These are phyloP conservation scores for Drosophila yooni DNA, from an alignment of 2,888 invertebrate species.

Conservation along the genomic window DNA sequence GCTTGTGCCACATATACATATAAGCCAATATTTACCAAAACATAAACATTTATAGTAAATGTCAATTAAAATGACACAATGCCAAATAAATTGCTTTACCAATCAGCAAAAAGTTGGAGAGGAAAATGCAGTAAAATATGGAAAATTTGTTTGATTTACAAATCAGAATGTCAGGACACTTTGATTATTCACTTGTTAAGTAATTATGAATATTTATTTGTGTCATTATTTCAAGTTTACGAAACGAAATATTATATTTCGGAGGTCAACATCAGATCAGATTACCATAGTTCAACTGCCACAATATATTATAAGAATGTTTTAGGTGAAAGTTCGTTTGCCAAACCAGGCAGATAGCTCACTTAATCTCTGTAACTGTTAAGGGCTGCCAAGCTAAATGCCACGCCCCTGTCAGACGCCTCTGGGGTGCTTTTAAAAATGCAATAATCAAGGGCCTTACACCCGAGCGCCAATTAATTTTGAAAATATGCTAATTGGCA, in stretches of 20 bases:
- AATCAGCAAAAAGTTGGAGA: conserved; percentile 4
- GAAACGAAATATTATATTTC: background rate
- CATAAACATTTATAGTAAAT: conserved; percentile 30
- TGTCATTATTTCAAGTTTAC: background rate
- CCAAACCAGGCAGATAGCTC: background rate
- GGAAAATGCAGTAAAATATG: conserved; percentile 17
- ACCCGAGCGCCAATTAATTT: conserved; percentile 63
- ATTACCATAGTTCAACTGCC: background rate
- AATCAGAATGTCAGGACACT: background rate
- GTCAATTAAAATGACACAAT: conserved; percentile 43
- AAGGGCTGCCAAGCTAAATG: conserved; percentile 10
- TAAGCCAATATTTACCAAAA: background rate
- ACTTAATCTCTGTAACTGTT: conserved; percentile 3
- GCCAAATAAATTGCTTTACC: conserved; percentile 41
- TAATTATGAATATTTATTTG: background rate
- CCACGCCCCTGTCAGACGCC: conserved; percentile 11
- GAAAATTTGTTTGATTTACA: conserved; percentile 11
- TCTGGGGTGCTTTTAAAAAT: conserved; percentile 29
- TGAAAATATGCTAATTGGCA: conserved; percentile 69
- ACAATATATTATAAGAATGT: background rate
- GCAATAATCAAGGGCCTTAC: conserved; percentile 23
- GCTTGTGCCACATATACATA: background rate
- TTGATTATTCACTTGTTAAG: background rate
- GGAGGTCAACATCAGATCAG: background rate
- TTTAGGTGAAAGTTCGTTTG: conserved; percentile 3